Conservation (phyloP, 1,140 invertebrate species). For the Doryteuthis pealeii region DNA sequence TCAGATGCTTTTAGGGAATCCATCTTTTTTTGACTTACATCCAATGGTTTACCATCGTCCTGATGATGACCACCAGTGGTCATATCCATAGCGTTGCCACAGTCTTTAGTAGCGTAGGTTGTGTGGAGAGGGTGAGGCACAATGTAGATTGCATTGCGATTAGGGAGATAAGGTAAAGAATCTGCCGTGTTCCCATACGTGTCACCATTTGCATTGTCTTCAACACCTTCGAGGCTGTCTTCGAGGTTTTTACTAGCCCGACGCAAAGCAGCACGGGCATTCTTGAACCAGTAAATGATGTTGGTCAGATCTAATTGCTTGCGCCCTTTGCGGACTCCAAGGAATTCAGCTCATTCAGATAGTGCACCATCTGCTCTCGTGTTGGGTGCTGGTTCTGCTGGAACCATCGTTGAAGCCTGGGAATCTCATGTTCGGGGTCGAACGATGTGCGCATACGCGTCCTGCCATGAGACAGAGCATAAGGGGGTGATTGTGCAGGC, state of each 20-base stretch:
- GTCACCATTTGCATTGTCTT: conserved; percentile 21
- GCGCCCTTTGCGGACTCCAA: conserved; percentile 83
- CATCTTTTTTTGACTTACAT: conserved; percentile 32
- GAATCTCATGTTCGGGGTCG: conserved; percentile 92
- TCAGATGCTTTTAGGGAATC: conserved; percentile 5
- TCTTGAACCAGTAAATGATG: conserved; percentile 99
- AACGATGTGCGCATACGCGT: conserved; percentile 71
- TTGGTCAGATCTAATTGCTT: conserved; percentile 96
- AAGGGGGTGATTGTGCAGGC: conserved; percentile 18
- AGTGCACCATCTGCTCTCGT: conserved; percentile 81
- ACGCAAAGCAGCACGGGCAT: conserved; percentile 92
- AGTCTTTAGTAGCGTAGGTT: conserved; percentile 17
- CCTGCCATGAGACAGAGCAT: conserved; percentile 36
- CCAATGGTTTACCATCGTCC: conserved; percentile 34
- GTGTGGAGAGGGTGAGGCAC: conserved; percentile 41
- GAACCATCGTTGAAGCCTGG: conserved; percentile 92
- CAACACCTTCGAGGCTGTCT: conserved; percentile 23
- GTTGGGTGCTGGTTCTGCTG: conserved; percentile 92
- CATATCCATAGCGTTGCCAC: background rate
- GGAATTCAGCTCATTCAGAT: conserved; percentile 89
- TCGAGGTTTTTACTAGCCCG: conserved; percentile 60
- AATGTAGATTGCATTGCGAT: conserved; percentile 53
- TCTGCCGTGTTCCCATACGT: conserved; percentile 13
- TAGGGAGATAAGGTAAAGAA: conserved; percentile 39
- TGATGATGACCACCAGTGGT: conserved; percentile 18